Evolutionary conservation across 2,888 invertebrate genomes (phyloP).

Genomic region (Morpho deidamia): DNA sequence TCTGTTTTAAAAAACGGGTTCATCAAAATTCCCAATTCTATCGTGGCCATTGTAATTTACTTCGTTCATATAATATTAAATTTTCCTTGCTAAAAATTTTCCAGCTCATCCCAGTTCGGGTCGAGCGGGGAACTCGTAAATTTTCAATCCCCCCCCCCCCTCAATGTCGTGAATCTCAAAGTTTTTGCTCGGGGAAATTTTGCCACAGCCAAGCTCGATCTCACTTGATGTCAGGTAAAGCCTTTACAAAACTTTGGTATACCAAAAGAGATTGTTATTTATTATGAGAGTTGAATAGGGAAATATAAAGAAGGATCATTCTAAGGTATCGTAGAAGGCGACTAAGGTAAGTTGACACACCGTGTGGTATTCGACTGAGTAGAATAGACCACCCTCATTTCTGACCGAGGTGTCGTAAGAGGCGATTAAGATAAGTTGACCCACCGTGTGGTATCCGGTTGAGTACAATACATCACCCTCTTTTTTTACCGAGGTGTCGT

Average conservation of each 20-base stretch:
- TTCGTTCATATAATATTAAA: slow-evolving; percentile 27
- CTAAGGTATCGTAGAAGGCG: too few species aligned
- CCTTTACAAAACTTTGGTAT: slow-evolving; percentile 33
- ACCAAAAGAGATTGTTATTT: slow-evolving; percentile 7
- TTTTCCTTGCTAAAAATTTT: slow-evolving; percentile 24
- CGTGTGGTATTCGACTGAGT: too few species aligned
- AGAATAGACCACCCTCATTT: too few species aligned
- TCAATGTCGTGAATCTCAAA: slow-evolving; percentile 51
- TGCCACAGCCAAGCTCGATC: slow-evolving; percentile 20
- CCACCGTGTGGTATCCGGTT: too few species aligned
- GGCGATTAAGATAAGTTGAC: too few species aligned
- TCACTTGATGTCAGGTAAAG: slow-evolving; percentile 28
- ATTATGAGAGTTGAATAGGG: neutral
- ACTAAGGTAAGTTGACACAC: too few species aligned
- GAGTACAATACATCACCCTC: too few species aligned
- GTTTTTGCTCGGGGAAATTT: slow-evolving; percentile 33
- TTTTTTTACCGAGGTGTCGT: too few species aligned
- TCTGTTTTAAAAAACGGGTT: slow-evolving; percentile 16
- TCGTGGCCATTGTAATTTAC: slow-evolving; percentile 10
- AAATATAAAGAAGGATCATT: neutral
- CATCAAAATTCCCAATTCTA: slow-evolving; percentile 21
- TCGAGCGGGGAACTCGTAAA: slow-evolving; percentile 39
- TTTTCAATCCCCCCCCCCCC: slow-evolving; percentile 44
- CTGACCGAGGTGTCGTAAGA: too few species aligned
- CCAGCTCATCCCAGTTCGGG: slow-evolving; percentile 34